A percentile compares a stretch with the other conserved stretches of the same genome.
phyloP scores from a whole-genome alignment of 2,888 invertebrate species.

The Leptura quadrifasciata region DNA sequence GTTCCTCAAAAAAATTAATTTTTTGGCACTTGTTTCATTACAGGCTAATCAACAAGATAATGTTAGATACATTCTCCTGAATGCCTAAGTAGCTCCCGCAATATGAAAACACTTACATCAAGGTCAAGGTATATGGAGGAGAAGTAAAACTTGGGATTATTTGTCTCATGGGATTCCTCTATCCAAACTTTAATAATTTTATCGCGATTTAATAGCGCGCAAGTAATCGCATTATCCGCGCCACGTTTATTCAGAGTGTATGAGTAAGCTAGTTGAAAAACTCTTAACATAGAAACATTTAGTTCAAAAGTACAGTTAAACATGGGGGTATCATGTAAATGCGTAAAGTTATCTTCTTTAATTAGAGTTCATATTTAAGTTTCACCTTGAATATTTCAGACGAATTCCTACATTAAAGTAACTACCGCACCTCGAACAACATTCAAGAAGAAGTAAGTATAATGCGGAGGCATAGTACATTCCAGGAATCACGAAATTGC shows the following conservation, averaged over 20 bases:
- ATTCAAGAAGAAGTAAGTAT: not conserved
- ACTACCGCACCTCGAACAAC: not conserved
- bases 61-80: not conserved
- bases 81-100: not conserved
- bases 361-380: slow-evolving; percentile 19
- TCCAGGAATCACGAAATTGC: not conserved
- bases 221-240: not conserved
- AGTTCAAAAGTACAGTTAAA: not conserved
- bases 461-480: not conserved
- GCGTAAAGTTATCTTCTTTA: slow-evolving; percentile 2
- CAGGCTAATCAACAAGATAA: too few species aligned
- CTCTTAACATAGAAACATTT: not conserved
- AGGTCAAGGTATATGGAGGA: not conserved
- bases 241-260: not conserved
- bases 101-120: not conserved
- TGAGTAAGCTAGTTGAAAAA: not conserved
- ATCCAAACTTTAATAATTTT: not conserved
- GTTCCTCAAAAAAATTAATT: too few species aligned
- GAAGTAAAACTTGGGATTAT: not conserved
- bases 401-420: not conserved
- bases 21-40: too few species aligned
- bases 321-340: not conserved
- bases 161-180: not conserved
- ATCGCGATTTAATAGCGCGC: not conserved
- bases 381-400: slow-evolving; percentile 17